Conservation (phyloP, 2,113 vertebrate genomes). For the Ameiurus melas region DNA sequence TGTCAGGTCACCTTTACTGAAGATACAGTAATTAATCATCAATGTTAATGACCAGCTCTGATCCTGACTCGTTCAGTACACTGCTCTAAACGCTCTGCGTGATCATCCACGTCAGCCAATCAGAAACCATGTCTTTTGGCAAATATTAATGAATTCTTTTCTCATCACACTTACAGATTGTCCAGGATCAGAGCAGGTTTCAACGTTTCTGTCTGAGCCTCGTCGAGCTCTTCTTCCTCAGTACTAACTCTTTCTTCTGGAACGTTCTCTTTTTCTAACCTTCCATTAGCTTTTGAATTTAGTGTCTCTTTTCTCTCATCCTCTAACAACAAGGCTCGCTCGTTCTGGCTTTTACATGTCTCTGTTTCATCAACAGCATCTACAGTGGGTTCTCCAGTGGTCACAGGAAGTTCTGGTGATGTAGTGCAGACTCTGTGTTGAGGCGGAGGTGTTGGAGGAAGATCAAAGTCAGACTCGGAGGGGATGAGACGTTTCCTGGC, state of each 20-base stretch:
- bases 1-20: not conserved
- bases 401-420: not conserved
- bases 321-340: not conserved
- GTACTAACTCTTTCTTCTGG: not conserved
- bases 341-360: not conserved
- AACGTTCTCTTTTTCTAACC: not conserved
- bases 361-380: constrained; percentile 4
- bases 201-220: constrained; percentile 26
- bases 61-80: not conserved
- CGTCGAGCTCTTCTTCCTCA: not conserved
- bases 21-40: not conserved
- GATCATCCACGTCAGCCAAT: not conserved
- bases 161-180: constrained; percentile 54
- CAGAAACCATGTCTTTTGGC: not conserved
- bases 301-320: not conserved
- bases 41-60: not conserved
- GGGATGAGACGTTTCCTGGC: constrained; percentile 65
- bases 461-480: constrained; percentile 54
- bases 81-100: not conserved
- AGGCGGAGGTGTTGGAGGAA: constrained; percentile 27
- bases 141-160: not conserved
- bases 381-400: not conserved
- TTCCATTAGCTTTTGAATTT: not conserved
- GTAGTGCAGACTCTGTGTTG: not conserved
- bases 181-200: not conserved